Percentiles rank a stretch among this genome's conserved stretches.
phyloP scores from a whole-genome alignment of 2,113 vertebrate species.

The Rhinoptilus africanus region DNA sequence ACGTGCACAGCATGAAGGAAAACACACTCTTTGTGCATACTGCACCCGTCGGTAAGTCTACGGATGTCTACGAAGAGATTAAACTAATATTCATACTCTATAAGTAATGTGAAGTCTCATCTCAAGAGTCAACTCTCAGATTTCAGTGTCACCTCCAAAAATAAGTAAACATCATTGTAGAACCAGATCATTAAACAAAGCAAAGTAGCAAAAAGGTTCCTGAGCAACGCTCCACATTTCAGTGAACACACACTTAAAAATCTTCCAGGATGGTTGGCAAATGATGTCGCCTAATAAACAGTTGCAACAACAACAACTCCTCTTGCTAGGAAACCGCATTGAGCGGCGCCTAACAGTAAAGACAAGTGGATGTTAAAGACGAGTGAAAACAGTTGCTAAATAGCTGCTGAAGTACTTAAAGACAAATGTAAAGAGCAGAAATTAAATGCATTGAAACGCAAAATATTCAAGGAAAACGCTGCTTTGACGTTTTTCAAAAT shows the following conservation, averaged over 20 bases:
- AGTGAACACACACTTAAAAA: background rate
- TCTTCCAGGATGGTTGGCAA: background rate
- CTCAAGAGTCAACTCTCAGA: background rate
- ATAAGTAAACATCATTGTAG: fast-evolving
- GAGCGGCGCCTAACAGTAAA: background rate
- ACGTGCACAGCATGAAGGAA: background rate
- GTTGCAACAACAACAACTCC: background rate
- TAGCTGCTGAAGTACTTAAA: background rate
- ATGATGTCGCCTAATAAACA: background rate
- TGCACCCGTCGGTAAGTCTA: background rate
- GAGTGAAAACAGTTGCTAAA: background rate
- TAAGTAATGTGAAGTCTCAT: background rate
- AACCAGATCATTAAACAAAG: background rate
- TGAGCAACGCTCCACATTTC: background rate
- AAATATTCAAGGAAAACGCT: background rate
- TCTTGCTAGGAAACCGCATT: background rate
- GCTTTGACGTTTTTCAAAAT: background rate
- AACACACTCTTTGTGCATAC: background rate
- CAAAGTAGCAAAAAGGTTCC: background rate
- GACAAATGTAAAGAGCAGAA: background rate
- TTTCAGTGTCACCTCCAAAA: background rate
- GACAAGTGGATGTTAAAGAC: background rate
- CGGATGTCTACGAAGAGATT: fast-evolving
- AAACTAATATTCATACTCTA: background rate
- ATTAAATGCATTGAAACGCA: background rate